Conservation (phyloP, 2,888 invertebrate genomes). For the Platycheirus albimanus region DNA sequence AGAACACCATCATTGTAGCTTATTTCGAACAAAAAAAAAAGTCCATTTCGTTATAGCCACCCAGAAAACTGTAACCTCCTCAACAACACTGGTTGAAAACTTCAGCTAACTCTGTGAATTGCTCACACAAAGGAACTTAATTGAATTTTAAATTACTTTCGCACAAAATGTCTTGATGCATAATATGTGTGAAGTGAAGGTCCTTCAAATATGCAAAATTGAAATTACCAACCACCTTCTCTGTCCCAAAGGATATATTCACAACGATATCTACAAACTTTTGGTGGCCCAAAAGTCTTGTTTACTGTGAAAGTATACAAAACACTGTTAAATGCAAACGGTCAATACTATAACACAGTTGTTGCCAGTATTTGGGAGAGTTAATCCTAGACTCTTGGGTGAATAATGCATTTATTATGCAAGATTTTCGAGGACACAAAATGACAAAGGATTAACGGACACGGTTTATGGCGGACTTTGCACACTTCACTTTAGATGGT, state of each 20-base stretch:
- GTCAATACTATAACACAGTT: constrained; percentile 50
- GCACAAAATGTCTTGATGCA: constrained; percentile 69
- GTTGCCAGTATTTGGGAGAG: constrained; percentile 25
- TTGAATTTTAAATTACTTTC: constrained; percentile 75
- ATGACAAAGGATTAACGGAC: constrained; percentile 60
- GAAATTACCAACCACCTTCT: constrained; percentile 44
- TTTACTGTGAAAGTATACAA: constrained; percentile 41
- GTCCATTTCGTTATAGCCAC: constrained; percentile 50
- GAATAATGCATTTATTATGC: constrained; percentile 75
- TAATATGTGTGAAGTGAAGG: constrained; percentile 60
- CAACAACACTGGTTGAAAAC: constrained; percentile 1
- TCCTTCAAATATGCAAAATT: constrained; percentile 74
- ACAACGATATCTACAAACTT: constrained; percentile 26
- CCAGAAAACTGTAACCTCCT: neutral
- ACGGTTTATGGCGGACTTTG: constrained; percentile 43
- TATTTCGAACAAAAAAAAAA: constrained; percentile 35
- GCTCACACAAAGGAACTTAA: constrained; percentile 72
- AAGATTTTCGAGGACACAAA: constrained; percentile 58
- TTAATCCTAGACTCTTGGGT: constrained; percentile 61
- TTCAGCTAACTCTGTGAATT: constrained; percentile 39
- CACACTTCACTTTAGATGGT: constrained; percentile 54
- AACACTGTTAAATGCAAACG: constrained; percentile 57
- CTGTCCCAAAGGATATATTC: neutral
- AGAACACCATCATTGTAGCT: constrained; percentile 38
- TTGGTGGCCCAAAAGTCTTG: constrained; percentile 58